These are phyloP conservation scores for Oncopodura yosiiana DNA, from an alignment of 1,140 invertebrate species.

Conservation along the genomic window DNA sequence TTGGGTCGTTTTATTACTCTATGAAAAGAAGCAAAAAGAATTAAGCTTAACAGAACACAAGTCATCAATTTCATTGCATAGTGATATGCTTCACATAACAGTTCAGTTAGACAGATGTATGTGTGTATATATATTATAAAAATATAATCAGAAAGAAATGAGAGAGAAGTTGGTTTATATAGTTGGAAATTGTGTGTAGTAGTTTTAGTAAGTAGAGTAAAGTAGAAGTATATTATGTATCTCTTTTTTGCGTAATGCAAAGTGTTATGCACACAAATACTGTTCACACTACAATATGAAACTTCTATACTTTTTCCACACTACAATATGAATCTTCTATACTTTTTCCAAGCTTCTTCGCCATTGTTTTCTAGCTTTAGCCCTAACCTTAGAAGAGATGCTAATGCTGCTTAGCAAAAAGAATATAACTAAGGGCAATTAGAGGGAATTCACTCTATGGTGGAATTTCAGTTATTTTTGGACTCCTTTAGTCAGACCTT, in stretches of 20 bases:
- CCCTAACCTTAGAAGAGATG: neutral
- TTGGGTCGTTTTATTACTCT: conserved; percentile 13
- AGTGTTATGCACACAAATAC: no score
- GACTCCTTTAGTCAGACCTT: conserved; percentile 23
- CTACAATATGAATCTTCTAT: no score
- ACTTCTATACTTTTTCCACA: neutral
- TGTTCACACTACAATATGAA: no score
- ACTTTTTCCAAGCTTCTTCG: neutral
- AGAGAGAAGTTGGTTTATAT: no score
- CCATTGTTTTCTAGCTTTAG: neutral
- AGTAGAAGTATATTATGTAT: no score
- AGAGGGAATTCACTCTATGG: conserved; percentile 25
- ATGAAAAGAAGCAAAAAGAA: conserved; percentile 8
- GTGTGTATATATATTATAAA: no score
- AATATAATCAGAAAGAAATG: no score
- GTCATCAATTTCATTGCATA: no score
- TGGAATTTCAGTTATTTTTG: conserved; percentile 29
- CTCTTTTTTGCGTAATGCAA: no score
- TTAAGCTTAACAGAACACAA: conserved; percentile 11
- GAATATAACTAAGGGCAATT: conserved; percentile 20
- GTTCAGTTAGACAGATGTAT: no score
- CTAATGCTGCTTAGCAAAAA: conserved; percentile 6
- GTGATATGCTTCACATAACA: neutral
- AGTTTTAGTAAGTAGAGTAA: no score
- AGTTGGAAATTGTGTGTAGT: no score